Evolutionary conservation across 2,797 vertebrate genomes (phyloP).

Genomic region (Molothrus aeneus): DNA sequence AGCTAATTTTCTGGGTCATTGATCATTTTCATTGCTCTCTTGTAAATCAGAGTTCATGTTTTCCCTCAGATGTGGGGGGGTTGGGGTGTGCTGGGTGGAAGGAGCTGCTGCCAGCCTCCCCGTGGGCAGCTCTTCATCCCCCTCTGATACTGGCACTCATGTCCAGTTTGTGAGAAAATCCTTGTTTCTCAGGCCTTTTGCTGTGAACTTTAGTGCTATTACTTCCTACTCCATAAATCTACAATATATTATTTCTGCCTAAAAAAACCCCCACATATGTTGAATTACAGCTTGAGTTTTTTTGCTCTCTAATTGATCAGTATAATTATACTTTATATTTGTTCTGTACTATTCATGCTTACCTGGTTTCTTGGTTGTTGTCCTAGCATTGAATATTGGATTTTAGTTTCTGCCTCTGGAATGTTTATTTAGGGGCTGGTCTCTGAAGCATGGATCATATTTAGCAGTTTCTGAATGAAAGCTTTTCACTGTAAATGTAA

Average conservation of each 20-base stretch:
- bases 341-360: background rate
- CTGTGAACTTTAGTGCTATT: background rate
- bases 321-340: background rate
- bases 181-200: background rate
- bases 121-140: background rate
- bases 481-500: background rate
- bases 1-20: constrained; percentile 22
- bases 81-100: background rate
- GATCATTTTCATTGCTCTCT: background rate
- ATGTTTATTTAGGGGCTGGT: background rate
- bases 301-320: background rate
- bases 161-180: background rate
- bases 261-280: background rate
- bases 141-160: background rate
- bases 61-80: background rate
- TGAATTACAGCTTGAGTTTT: background rate
- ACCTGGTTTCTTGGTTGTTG: background rate
- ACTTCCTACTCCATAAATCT: background rate
- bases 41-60: background rate
- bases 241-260: background rate
- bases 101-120: background rate
- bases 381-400: background rate
- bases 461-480: background rate
- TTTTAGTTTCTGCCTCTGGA: background rate
- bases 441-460: background rate